A percentile compares a stretch with the other conserved stretches of the same genome.
Conservation (phyloP, 1,140 invertebrate genomes). For the Leptinotarsa lineolata region DNA sequence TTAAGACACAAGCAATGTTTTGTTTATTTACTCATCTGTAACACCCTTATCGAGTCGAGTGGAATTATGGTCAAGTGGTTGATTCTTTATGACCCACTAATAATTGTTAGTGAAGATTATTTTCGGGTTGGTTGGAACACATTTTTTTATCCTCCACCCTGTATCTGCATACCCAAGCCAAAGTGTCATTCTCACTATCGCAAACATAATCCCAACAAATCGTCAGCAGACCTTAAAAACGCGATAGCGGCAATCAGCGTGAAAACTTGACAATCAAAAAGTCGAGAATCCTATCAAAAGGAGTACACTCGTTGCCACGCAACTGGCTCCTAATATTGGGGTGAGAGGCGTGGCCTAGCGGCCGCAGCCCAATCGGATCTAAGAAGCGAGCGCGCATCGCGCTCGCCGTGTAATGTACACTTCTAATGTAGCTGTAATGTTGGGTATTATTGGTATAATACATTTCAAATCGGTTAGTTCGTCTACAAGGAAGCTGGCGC, state of each 20-base stretch:
- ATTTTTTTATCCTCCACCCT: not conserved
- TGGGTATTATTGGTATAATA: constrained; percentile 57
- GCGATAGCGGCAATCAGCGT: constrained; percentile 19
- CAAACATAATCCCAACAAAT: constrained; percentile 23
- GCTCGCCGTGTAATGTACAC: constrained; percentile 49
- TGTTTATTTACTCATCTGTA: too few relatives aligned
- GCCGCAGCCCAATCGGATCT: constrained; percentile 37
- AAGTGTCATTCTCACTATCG: constrained; percentile 11
- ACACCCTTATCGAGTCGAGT: too few relatives aligned
- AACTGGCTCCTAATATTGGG: constrained; percentile 44
- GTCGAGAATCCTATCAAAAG: constrained; percentile 40
- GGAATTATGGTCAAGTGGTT: too few relatives aligned
- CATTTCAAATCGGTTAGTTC: constrained; percentile 57
- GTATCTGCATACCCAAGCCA: not conserved
- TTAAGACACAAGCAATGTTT: too few relatives aligned
- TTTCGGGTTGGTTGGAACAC: too few relatives aligned
- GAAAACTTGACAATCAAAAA: constrained; percentile 34
- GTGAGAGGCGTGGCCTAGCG: constrained; percentile 44
- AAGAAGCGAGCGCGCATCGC: not conserved
- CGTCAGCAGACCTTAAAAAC: constrained; percentile 22
- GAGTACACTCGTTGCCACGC: constrained; percentile 45
- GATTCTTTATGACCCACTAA: too few relatives aligned
- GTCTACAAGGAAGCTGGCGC: constrained; percentile 46
- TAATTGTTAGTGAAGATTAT: too few relatives aligned
- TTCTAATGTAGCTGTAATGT: constrained; percentile 57